A percentile compares a stretch with the other conserved stretches of the same genome.
Evolutionary conservation across 2,113 vertebrate species (phyloP).

Genomic region (Petrocephalus microphthalmus): DNA sequence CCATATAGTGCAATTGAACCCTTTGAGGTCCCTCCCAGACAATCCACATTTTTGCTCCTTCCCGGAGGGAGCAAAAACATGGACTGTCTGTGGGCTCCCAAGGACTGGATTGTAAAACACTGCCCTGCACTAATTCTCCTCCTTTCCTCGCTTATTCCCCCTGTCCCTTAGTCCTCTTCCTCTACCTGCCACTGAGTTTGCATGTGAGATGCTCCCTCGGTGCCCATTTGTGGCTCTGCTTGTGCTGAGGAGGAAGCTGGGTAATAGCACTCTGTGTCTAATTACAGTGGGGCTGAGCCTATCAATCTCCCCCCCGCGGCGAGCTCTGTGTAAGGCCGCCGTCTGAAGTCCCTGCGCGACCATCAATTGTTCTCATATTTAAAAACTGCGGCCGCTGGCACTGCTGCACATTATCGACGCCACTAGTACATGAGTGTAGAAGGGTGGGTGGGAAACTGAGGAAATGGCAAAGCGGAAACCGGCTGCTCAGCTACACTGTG

Average conservation of each 20-base stretch:
- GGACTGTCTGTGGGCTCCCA: not conserved
- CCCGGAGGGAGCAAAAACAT: not conserved
- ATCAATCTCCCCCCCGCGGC: slow-evolving; percentile 73
- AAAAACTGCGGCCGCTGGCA: slow-evolving; percentile 41
- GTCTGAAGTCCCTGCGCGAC: slow-evolving; percentile 56
- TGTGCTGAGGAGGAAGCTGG: slow-evolving; percentile 69
- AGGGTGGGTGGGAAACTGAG: not conserved
- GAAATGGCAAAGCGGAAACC: not conserved
- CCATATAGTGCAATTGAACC: too few relatives aligned
- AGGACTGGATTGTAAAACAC: not conserved
- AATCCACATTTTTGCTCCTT: too few relatives aligned
- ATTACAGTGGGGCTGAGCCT: slow-evolving; percentile 75
- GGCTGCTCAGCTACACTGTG: not conserved
- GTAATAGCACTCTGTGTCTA: slow-evolving; percentile 72
- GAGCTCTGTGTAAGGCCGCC: slow-evolving; percentile 72
- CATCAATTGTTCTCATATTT: slow-evolving; percentile 69
- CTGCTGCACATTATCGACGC: not conserved
- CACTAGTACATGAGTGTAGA: not conserved
- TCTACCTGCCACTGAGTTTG: not conserved
- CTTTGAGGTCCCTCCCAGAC: too few relatives aligned
- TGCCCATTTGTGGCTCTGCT: slow-evolving; percentile 38
- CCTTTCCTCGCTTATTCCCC: not conserved
- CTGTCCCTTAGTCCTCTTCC: not conserved
- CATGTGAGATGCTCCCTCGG: slow-evolving; percentile 30
- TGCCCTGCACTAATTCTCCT: not conserved